Evolutionary conservation across 2,113 vertebrate genomes (phyloP).

Genomic region (Aramus guarauna): DNA sequence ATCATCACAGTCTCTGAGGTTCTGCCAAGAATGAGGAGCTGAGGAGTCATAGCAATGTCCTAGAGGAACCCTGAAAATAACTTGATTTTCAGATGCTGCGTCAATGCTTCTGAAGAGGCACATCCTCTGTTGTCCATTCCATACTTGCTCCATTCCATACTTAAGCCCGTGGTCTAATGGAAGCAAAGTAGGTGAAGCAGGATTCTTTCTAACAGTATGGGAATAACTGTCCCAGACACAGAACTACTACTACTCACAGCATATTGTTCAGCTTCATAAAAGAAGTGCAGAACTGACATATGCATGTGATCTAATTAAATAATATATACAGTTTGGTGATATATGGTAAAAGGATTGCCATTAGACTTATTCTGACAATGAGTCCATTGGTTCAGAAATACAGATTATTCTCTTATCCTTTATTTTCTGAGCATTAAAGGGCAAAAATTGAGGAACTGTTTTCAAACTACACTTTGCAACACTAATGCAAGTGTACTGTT

Average conservation of each 20-base stretch:
- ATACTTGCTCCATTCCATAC: not conserved
- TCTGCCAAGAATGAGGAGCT: not conserved
- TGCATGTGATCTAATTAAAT: not conserved
- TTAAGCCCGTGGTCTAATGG: not conserved
- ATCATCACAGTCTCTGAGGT: not conserved
- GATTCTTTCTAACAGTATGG: not conserved
- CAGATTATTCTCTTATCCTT: not conserved
- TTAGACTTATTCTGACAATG: not conserved
- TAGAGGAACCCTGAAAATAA: not conserved
- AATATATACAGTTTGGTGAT: not conserved
- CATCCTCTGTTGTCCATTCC: accelerated
- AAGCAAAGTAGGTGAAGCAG: not conserved
- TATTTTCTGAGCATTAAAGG: not conserved
- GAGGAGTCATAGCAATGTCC: not conserved
- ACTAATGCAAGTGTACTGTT: not conserved
- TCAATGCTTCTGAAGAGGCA: not conserved
- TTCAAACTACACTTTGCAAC: not conserved
- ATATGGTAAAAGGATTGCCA: not conserved
- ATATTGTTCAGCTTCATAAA: not conserved
- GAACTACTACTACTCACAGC: not conserved
- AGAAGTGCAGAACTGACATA: not conserved
- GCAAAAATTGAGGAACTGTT: not conserved
- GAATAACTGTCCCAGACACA: not conserved
- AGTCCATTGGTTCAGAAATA: not conserved
- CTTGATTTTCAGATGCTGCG: not conserved